Conservation (phyloP, 53 echinoderm and acorn worm genomes). For the Henricia sp. region DNA sequence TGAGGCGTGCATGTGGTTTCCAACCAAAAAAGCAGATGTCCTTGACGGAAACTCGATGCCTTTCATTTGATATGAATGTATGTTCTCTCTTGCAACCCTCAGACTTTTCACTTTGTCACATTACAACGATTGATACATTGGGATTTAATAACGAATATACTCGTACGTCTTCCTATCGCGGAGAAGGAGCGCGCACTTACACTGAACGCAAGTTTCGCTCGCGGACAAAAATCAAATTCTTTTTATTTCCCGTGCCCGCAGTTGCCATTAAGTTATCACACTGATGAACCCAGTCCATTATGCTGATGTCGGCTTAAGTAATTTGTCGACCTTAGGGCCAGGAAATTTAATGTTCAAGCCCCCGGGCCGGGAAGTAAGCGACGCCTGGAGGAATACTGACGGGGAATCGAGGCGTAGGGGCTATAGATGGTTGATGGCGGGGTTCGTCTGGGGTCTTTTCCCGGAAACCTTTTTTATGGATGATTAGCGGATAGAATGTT, state of each 20-base stretch:
- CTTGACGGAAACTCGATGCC: too few relatives aligned
- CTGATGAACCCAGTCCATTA: conserved; percentile 42
- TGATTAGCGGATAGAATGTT: conserved; percentile 11
- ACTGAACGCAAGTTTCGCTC: conserved; percentile 3
- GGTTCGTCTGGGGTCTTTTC: neutral
- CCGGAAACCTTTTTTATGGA: neutral
- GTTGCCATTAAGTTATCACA: conserved; percentile 21
- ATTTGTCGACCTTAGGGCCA: conserved; percentile 48
- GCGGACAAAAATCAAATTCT: conserved; percentile 44
- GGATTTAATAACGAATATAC: too few relatives aligned
- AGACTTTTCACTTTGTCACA: too few relatives aligned
- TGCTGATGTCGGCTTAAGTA: conserved; percentile 56
- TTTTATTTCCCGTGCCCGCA: conserved; percentile 21
- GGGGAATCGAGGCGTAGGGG: neutral
- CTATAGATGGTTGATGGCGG: neutral
- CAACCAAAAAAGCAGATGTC: too few relatives aligned
- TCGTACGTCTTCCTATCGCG: too few relatives aligned
- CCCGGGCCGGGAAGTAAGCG: neutral
- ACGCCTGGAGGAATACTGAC: neutral
- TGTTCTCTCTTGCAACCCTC: too few relatives aligned
- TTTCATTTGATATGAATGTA: too few relatives aligned
- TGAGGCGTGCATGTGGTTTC: too few relatives aligned
- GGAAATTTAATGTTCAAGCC: conserved; percentile 22
- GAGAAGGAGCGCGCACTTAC: too few relatives aligned
- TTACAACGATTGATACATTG: too few relatives aligned